Conservation (phyloP, 1,140 invertebrate genomes). For the Coenobita brevimanus region DNA sequence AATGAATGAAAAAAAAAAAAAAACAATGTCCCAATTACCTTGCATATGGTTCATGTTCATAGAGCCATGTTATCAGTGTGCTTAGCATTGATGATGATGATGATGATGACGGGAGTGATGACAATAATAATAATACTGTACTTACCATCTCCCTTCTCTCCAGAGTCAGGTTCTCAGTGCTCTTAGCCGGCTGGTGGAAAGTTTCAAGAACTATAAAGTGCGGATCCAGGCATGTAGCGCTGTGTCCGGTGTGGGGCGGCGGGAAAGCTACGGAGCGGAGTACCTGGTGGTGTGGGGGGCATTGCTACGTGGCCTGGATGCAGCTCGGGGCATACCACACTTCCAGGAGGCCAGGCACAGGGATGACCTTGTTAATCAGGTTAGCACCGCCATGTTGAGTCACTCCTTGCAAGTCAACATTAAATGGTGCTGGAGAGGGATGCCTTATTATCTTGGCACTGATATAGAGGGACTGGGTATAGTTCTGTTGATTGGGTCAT, state of each 20-base stretch:
- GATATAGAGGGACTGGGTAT: background rate
- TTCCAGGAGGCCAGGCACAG: conserved; percentile 67
- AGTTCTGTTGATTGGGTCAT: no score
- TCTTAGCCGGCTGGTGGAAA: conserved; percentile 76
- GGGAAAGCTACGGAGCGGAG: conserved; percentile 71
- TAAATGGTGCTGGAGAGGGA: background rate
- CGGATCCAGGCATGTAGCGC: conserved; percentile 88
- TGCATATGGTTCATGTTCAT: no score
- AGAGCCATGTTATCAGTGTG: no score
- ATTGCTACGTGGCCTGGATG: conserved; percentile 61
- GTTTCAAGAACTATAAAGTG: conserved; percentile 81
- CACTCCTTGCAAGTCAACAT: background rate
- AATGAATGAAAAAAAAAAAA: no score
- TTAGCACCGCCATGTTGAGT: conserved; percentile 25
- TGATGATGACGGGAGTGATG: no score
- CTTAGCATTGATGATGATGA: no score
- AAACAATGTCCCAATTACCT: no score
- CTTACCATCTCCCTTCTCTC: no score
- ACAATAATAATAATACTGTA: no score
- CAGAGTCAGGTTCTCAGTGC: conserved; percentile 76
- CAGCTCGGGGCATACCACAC: conserved; percentile 66
- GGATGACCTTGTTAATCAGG: conserved; percentile 68
- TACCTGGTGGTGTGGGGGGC: conserved; percentile 54
- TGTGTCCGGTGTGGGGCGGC: conserved; percentile 77
- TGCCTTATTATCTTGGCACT: no score